Percentiles rank a stretch among this genome's conserved stretches.
Conservation (phyloP, 2,888 invertebrate species). For the Calameuta idolon region DNA sequence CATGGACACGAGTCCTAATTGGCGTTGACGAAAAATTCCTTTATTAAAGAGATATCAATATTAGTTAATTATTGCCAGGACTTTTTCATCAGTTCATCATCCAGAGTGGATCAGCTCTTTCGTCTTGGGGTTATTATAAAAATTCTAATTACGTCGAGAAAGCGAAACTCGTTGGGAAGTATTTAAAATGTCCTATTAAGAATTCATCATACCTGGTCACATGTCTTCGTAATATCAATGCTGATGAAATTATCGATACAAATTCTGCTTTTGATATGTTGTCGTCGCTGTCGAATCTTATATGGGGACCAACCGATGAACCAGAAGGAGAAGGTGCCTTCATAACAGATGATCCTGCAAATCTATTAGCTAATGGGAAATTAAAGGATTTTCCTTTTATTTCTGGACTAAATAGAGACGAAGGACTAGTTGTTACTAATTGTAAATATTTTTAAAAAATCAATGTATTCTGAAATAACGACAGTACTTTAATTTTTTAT, state of each 20-base stretch:
- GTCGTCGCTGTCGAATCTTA: not conserved
- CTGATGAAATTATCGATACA: slow-evolving; percentile 16
- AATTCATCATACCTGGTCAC: slow-evolving; percentile 29
- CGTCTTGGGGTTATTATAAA: slow-evolving; percentile 21
- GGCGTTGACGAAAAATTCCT: not conserved
- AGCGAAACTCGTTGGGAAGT: slow-evolving; percentile 21
- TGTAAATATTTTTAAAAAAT: slow-evolving; percentile 22
- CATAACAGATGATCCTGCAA: slow-evolving; percentile 31
- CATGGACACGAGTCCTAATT: not conserved
- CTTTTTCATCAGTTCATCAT: slow-evolving; percentile 17
- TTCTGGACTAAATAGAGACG: slow-evolving; percentile 35
- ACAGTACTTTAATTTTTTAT: not conserved
- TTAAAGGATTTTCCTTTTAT: slow-evolving; percentile 36
- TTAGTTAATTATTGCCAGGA: slow-evolving; percentile 1
- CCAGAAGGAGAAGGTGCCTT: slow-evolving; percentile 35
- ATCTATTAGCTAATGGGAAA: slow-evolving; percentile 26
- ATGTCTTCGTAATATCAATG: slow-evolving; percentile 35
- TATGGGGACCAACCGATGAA: slow-evolving; percentile 39
- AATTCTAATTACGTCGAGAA: not conserved
- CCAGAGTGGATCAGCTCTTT: slow-evolving; percentile 8
- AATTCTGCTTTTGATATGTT: not conserved
- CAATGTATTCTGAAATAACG: not conserved
- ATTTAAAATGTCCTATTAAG: slow-evolving; percentile 30
- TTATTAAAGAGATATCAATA: not conserved
- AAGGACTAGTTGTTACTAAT: slow-evolving; percentile 33